Percentiles rank a stretch among this genome's conserved stretches.
Conservation (phyloP, 2,113 vertebrate genomes). For the Mesitornis unicolor region DNA sequence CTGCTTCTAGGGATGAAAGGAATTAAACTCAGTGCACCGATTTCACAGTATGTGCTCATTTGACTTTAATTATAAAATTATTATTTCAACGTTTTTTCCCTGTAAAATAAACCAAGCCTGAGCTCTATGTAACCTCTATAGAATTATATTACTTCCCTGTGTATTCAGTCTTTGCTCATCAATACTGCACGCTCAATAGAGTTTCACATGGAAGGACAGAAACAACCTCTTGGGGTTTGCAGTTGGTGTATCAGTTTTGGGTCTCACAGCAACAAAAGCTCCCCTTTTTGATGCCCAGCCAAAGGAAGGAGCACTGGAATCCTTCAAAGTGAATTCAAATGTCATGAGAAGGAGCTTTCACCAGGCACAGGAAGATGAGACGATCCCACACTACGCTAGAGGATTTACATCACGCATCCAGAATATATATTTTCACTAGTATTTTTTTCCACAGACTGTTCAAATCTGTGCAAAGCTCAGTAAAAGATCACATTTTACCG, state of each 20-base stretch:
- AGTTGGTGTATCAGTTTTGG: neutral
- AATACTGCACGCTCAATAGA: neutral
- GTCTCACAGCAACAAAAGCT: neutral
- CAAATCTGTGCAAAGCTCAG: neutral
- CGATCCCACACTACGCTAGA: rapidly evolving
- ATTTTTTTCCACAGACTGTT: neutral
- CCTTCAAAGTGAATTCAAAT: neutral
- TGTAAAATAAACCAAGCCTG: constrained; percentile 33
- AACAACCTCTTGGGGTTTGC: neutral
- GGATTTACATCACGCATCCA: neutral
- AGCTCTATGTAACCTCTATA: neutral
- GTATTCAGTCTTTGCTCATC: neutral
- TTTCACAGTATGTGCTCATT: constrained; percentile 60
- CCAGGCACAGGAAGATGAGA: neutral
- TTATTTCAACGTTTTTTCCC: constrained; percentile 6
- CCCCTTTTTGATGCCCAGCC: neutral
- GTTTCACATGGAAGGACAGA: constrained; percentile 9
- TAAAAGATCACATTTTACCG: neutral
- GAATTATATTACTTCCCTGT: neutral
- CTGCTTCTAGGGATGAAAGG: constrained; percentile 58
- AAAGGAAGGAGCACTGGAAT: neutral
- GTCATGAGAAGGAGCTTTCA: neutral
- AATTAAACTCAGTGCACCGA: constrained; percentile 47
- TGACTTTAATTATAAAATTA: constrained; percentile 60
- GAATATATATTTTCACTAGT: neutral